Base-by-base conservation (phyloP, 2,888 invertebrate species). In the Archips xylosteana region DNA sequence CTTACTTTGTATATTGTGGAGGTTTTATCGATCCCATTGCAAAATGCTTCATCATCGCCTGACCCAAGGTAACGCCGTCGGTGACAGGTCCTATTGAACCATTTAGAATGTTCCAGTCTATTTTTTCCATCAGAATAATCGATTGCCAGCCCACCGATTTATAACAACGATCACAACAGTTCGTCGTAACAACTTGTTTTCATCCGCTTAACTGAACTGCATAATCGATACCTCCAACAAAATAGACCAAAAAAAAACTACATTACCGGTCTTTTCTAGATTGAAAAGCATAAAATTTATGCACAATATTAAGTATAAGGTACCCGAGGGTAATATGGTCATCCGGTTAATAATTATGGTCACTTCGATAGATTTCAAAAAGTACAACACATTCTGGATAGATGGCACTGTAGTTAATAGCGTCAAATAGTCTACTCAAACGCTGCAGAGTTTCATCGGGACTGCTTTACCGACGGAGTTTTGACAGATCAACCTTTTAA, bases 11-110 rank as follows among this genome's bases (percentile, higher is more conserved):
- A 15, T 54, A 34, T 66, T 60, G 39, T 65, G 10, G 65, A 47
- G 12, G 57, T 47, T 39, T 12, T 68, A 73, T 73, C 63, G 72
- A 73, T 42, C 68, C 36, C 10, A 12, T 36, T n/a, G 59, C 12
- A 69, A 39, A 69, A 42, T 59, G 64, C 73, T 60, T 49, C 51
- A 65, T 74, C 73, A 74, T 65, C 34, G 68, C 64, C 64, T 66
- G 42, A 15, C 34, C 34, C 69, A 74, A 69, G 73, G 73, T 63
- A 67, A 67, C 60, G 13, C 65, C 15, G 51, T 6, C 63, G 49
- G 73, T 63, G 69, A 74, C 60, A 64, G 72, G 59, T 70, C 69
- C 73, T 74, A 74, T 69, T 60, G 59, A 74, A 61, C 67, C 61
- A 73, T 73, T 51, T 62, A 67, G 15, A 73, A 73, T 49, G 68